phyloP scores from a whole-genome alignment of 2,113 vertebrate genomes.

The Thomomys bottae region DNA sequence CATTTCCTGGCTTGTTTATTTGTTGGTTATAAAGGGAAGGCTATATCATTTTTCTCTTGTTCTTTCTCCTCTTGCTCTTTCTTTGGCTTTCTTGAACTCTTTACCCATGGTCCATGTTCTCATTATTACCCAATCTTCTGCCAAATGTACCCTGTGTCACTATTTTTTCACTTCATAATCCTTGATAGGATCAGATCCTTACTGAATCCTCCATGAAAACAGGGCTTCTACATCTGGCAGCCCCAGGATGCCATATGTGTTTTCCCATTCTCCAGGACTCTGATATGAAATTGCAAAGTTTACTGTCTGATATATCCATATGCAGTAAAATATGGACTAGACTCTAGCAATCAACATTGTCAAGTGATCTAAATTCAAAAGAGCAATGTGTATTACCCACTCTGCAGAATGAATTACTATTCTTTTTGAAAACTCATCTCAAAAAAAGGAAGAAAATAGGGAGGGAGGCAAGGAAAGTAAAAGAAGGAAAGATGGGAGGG shows the following conservation, averaged over 20 bases:
- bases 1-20: background rate
- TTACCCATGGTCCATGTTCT: background rate
- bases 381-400: background rate
- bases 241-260: too few species aligned
- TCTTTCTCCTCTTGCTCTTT: background rate
- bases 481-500: rapidly evolving
- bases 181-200: background rate
- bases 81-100: background rate
- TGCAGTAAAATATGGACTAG: background rate
- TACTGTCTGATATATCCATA: too few species aligned
- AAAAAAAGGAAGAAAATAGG: background rate
- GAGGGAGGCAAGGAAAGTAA: rapidly evolving
- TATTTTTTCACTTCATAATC: background rate
- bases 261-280: background rate
- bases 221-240: background rate
- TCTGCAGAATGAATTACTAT: background rate
- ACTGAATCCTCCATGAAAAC: background rate
- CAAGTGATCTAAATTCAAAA: background rate
- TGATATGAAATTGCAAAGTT: background rate
- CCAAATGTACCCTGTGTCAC: background rate
- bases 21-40: background rate
- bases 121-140: background rate
- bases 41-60: too few species aligned
- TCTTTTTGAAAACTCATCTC: background rate
- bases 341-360: background rate